These are phyloP conservation scores for Semotilus atromaculatus DNA, from an alignment of 2,797 vertebrate species.

Conservation along the genomic window DNA sequence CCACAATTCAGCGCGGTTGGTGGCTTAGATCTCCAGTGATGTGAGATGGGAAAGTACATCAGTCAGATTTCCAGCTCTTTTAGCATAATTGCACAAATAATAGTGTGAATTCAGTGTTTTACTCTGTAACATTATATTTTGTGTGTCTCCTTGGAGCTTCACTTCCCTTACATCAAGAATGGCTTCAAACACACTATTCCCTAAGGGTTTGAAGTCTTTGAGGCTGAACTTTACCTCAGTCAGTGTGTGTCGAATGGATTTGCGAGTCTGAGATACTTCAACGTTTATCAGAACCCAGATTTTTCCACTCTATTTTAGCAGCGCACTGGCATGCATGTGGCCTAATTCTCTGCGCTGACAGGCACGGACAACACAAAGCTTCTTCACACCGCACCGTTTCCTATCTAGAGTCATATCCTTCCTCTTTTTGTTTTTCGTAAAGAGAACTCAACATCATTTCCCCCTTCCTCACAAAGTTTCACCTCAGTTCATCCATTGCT, in stretches of 20 bases:
- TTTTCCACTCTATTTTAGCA: background rate
- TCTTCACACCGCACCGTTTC: slow-evolving; percentile 68
- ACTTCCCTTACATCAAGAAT: slow-evolving; percentile 2
- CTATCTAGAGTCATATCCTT: slow-evolving; percentile 69
- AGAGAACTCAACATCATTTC: slow-evolving; percentile 63
- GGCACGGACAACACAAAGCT: slow-evolving; percentile 41
- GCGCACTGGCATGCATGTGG: slow-evolving; percentile 1
- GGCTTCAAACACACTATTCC: background rate
- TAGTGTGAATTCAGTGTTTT: background rate
- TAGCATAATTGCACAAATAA: background rate
- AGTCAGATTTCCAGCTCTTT: background rate
- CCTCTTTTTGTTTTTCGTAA: slow-evolving; percentile 68
- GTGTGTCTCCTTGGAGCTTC: background rate
- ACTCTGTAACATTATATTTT: background rate
- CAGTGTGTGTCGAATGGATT: background rate
- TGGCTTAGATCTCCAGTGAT: slow-evolving; percentile 5
- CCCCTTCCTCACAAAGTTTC: slow-evolving; percentile 36
- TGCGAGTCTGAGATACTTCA: background rate
- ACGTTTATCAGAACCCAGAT: background rate
- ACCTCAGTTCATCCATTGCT: slow-evolving; percentile 46
- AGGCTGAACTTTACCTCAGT: background rate
- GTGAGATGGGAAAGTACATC: background rate
- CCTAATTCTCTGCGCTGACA: slow-evolving; percentile 37
- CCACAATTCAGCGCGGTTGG: slow-evolving; percentile 29
- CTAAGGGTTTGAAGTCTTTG: background rate